Evolutionary conservation across 2,888 invertebrate genomes (phyloP).

Genomic region (Heliconius charithonia): DNA sequence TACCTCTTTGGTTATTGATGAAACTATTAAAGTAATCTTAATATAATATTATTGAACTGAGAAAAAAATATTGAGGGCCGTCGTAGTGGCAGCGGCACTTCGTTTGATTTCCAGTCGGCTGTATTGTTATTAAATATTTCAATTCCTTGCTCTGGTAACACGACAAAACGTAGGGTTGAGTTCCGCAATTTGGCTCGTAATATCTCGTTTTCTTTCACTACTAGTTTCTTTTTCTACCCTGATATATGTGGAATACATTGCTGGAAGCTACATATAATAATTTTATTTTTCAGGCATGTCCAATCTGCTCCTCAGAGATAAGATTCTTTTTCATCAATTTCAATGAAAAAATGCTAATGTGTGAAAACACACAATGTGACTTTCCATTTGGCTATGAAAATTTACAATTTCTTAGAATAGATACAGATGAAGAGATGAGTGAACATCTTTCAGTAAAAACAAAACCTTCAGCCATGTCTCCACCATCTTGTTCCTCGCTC

Average conservation of each 20-base stretch:
- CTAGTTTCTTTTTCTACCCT: too few relatives aligned
- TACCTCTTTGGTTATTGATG: not conserved
- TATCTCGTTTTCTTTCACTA: too few relatives aligned
- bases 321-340: conserved; percentile 62
- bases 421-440: conserved; percentile 50
- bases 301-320: conserved; percentile 60
- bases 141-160: too few relatives aligned
- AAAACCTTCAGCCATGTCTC: conserved; percentile 28
- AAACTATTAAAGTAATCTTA: too few relatives aligned
- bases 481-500: conserved; percentile 51
- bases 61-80: too few relatives aligned
- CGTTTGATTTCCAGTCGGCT: too few relatives aligned
- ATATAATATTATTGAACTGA: too few relatives aligned
- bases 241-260: too few relatives aligned
- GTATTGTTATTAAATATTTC: too few relatives aligned
- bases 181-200: too few relatives aligned
- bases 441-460: conserved; percentile 51
- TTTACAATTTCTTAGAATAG: conserved; percentile 56
- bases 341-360: conserved; percentile 66
- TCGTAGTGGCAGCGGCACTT: too few relatives aligned
- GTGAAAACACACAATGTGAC: conserved; percentile 64
- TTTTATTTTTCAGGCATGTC: conserved; percentile 62
- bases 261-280: not conserved
- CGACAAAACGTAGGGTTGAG: too few relatives aligned
- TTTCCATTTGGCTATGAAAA: conserved; percentile 69